Conservation (phyloP, 2,888 invertebrate species). For the Napeogenes sylphis region DNA sequence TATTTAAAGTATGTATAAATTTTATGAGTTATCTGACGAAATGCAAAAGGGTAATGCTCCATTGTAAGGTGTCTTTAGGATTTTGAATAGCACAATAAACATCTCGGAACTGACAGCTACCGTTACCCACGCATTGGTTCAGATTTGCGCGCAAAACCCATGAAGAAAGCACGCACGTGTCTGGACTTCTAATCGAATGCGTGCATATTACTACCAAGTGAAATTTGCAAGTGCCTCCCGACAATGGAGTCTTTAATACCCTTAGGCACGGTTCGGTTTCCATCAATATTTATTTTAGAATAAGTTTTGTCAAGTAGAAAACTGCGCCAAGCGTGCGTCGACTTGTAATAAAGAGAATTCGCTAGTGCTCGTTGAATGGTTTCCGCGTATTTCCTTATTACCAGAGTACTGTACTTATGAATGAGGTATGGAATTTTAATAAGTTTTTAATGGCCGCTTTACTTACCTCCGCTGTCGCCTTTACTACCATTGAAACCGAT, state of each 20-base stretch:
- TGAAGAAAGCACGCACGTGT: conserved; percentile 75
- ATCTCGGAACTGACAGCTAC: conserved; percentile 64
- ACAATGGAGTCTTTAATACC: conserved; percentile 39
- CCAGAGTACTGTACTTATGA: conserved; percentile 60
- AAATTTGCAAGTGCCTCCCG: conserved; percentile 31
- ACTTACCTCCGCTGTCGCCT: conserved; percentile 22
- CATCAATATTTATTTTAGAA: conserved; percentile 39
- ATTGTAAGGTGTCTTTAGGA: conserved; percentile 29
- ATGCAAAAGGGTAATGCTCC: conserved; percentile 26
- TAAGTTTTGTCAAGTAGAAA: conserved; percentile 54
- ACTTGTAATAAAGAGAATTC: conserved; percentile 62
- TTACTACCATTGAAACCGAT: conserved; percentile 22
- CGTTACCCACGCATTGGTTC: conserved; percentile 62
- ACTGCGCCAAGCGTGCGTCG: conserved; percentile 60
- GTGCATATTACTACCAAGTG: conserved; percentile 41
- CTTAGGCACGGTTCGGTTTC: conserved; percentile 48
- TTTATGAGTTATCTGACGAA: conserved; percentile 19
- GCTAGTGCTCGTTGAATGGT: conserved; percentile 65
- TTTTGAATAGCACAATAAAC: conserved; percentile 48
- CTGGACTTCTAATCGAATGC: conserved; percentile 55
- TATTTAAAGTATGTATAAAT: background rate
- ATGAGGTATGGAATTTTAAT: conserved; percentile 67
- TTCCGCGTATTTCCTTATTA: conserved; percentile 75
- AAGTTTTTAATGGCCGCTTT: conserved; percentile 37
- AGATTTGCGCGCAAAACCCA: conserved; percentile 73